phyloP scores from a whole-genome alignment of 2,888 invertebrate species.

The Volucella zonaria region DNA sequence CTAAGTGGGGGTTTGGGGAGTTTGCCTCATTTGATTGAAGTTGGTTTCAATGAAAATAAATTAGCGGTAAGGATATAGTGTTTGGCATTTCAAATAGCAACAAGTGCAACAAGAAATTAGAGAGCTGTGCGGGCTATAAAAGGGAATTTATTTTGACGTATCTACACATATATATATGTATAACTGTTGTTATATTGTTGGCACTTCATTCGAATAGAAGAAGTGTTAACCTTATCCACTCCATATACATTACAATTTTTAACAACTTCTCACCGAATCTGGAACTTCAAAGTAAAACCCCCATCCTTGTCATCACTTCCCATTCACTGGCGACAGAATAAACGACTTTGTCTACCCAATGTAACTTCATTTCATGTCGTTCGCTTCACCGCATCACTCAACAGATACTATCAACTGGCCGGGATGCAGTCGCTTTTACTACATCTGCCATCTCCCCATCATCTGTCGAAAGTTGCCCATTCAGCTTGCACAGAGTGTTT shows the following conservation, averaged over 20 bases:
- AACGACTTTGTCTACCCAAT: not conserved
- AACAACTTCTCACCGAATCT: too few species aligned
- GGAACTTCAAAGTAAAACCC: slow-evolving; percentile 15
- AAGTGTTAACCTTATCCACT: too few species aligned
- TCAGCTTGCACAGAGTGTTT: not conserved
- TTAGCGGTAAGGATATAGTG: too few species aligned
- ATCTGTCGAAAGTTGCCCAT: slow-evolving; percentile 36
- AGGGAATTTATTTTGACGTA: too few species aligned
- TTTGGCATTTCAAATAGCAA: too few species aligned
- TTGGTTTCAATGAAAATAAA: too few species aligned
- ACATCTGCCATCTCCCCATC: slow-evolving; percentile 52
- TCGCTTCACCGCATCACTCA: slow-evolving; percentile 33
- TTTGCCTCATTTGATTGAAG: not conserved
- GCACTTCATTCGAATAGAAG: too few species aligned
- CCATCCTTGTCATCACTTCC: slow-evolving; percentile 23
- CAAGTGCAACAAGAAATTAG: too few species aligned
- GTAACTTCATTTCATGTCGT: slow-evolving; percentile 13
- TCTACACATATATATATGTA: too few species aligned
- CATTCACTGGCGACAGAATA: slow-evolving; percentile 2
- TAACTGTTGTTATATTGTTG: too few species aligned
- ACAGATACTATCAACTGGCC: slow-evolving; percentile 18
- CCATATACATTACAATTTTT: too few species aligned
- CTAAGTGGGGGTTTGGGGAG: not conserved
- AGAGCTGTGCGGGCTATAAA: too few species aligned
- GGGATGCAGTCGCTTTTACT: slow-evolving; percentile 18